phyloP scores from a whole-genome alignment of 92 coral and sea anemone genomes.

The Phymanthus crucifer region DNA sequence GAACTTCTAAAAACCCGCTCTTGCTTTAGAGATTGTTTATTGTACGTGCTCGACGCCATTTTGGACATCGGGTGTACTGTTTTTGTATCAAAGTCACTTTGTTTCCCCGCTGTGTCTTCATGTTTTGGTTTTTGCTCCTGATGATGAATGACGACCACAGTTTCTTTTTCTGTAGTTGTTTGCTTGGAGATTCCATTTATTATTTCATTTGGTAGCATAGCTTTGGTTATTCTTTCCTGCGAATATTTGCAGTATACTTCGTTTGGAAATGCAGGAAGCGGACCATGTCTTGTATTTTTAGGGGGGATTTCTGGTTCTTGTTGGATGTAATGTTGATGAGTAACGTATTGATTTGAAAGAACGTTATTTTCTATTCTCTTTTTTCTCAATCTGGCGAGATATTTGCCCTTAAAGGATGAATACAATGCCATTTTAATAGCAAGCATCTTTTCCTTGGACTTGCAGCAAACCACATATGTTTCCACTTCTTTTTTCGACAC shows the following conservation, averaged over 20 bases:
- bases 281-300: neutral
- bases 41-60: neutral
- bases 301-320: neutral
- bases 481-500: constrained; percentile 71
- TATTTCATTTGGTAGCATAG: too few species aligned
- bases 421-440: constrained; percentile 76
- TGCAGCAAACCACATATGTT: constrained; percentile 79
- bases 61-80: neutral
- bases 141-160: neutral
- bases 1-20: neutral
- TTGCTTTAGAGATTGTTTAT: neutral
- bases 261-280: neutral
- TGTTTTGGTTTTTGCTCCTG: neutral
- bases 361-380: constrained; percentile 54
- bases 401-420: constrained; percentile 81
- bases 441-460: constrained; percentile 63
- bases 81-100: neutral
- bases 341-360: neutral
- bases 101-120: neutral
- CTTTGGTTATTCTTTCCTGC: too few species aligned
- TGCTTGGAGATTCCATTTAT: neutral
- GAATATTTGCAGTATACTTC: too few species aligned
- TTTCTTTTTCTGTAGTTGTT: neutral
- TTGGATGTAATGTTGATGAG: neutral
- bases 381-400: constrained; percentile 72